A percentile compares a stretch with the other conserved stretches of the same genome.
Evolutionary conservation across 2,888 invertebrate species (phyloP).

Genomic region (Drosophila subquinaria): DNA sequence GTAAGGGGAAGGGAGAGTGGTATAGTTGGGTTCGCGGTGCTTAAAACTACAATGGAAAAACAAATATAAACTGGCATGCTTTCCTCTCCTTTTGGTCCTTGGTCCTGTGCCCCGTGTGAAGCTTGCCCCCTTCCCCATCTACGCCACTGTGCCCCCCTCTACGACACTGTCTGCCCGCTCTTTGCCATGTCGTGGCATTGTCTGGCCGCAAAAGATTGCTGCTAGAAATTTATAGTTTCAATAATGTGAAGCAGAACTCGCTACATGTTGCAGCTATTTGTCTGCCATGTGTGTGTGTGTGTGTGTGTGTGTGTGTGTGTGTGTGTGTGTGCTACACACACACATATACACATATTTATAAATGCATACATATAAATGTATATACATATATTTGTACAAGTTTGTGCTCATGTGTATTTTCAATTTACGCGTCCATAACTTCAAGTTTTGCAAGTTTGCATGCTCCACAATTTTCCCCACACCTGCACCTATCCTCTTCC

Average conservation of each 20-base stretch:
- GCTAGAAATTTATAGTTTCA: slow-evolving; percentile 78
- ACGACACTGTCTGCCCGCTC: not conserved
- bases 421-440: slow-evolving; percentile 81
- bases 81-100: slow-evolving; percentile 8
- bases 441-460: slow-evolving; percentile 76
- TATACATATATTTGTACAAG: slow-evolving; percentile 23
- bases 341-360: slow-evolving; percentile 3
- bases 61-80: slow-evolving; percentile 52
- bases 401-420: slow-evolving; percentile 74
- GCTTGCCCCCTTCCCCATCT: not conserved
- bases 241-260: slow-evolving; percentile 72
- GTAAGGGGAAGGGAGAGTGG: not conserved
- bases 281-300: slow-evolving; percentile 41
- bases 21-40: slow-evolving; percentile 35
- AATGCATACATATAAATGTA: slow-evolving; percentile 10
- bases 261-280: slow-evolving; percentile 66
- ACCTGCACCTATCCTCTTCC: too few species aligned
- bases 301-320: too few species aligned
- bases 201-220: slow-evolving; percentile 80
- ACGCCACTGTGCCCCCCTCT: not conserved
- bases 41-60: slow-evolving; percentile 73
- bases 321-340: slow-evolving; percentile 8
- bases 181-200: slow-evolving; percentile 43
- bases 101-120: not conserved
- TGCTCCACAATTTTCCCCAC: slow-evolving; percentile 20